Evolutionary conservation across 2,888 invertebrate genomes (phyloP), one percentile per base, ranked within the genome.

Genomic region (Taphrorychus bicolor): DNA sequence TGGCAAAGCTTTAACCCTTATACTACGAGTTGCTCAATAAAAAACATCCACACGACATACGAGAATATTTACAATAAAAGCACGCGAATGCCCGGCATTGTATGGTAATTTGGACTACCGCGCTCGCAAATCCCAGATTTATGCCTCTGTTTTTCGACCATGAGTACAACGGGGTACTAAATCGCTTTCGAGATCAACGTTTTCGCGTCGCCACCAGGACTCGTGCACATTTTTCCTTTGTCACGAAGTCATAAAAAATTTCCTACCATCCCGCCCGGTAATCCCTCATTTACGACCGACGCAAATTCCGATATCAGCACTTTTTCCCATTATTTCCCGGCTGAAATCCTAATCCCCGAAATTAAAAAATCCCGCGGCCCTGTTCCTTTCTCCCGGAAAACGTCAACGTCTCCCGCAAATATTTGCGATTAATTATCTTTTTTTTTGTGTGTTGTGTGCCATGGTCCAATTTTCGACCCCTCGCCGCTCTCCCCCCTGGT

Each of bases 341-440:
- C 3, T 40, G 40, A 41, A 52, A 23, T 59, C 54, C 48, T 61
- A 66, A 60, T 65, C 65, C 59, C 23, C 19, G 41, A 66, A 60
- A 66, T 60, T 66, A 57, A 60, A 65, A 68, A 68, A 63, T 58
- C 54, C 51, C 48, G 32, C 32, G 32, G 22, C 49, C 14, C 49
- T 24, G 42, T 49, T 60, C 17, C n/a, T 5, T 57, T 59, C n/a
- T 53, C 16, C 22, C 45, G 32, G 53, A 24, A 64, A 63, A 64
- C 52, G 61, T 56, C 60, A 59, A 59, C 59, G 68, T 68, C 59
- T 60, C 54, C 11, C 3, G 69, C 64, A 69, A 69, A 69, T 69
- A 69, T 69, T 69, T 69, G 69, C 42, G 22, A 57, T 69, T 69
- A 64, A 60, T 69, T 69, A 69, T 64, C 49, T 45, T 68, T 56